phyloP scores from a whole-genome alignment of 2,113 vertebrate genomes.

The Aptenodytes patagonicus region DNA sequence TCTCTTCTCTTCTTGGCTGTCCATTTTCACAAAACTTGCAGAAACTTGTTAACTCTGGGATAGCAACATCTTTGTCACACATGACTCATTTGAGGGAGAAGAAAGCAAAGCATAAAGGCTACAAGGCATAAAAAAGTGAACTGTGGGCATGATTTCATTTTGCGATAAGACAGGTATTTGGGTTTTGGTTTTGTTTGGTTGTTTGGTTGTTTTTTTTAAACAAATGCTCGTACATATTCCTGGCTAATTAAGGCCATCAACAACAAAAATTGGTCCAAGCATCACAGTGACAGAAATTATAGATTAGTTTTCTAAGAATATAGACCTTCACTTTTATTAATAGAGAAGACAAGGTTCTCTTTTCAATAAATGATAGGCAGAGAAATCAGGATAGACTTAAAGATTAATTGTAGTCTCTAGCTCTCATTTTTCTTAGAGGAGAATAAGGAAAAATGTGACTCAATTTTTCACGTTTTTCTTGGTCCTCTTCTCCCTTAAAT shows the following conservation, averaged over 20 bases:
- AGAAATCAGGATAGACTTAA: not conserved
- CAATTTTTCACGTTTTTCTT: not conserved
- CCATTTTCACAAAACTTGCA: not conserved
- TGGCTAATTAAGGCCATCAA: not conserved
- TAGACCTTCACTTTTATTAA: not conserved
- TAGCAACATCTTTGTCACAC: not conserved
- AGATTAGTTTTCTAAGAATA: not conserved
- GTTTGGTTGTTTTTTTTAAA: not conserved
- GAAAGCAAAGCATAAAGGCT: not conserved
- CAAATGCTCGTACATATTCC: not conserved
- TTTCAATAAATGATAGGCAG: not conserved
- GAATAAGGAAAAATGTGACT: not conserved
- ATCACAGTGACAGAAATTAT: not conserved
- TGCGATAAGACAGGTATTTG: not conserved
- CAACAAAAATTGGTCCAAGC: not conserved
- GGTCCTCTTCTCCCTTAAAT: not conserved
- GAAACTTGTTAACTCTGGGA: not conserved
- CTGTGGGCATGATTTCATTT: not conserved
- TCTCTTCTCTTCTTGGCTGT: not conserved
- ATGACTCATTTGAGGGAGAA: not conserved
- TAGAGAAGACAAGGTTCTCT: not conserved
- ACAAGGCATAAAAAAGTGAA: not conserved
- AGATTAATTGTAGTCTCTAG: not conserved
- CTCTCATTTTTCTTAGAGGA: not conserved
- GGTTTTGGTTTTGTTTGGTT: not conserved